Conservation (phyloP, 1,140 invertebrate species). For the Schlechtendalia chinensis region DNA sequence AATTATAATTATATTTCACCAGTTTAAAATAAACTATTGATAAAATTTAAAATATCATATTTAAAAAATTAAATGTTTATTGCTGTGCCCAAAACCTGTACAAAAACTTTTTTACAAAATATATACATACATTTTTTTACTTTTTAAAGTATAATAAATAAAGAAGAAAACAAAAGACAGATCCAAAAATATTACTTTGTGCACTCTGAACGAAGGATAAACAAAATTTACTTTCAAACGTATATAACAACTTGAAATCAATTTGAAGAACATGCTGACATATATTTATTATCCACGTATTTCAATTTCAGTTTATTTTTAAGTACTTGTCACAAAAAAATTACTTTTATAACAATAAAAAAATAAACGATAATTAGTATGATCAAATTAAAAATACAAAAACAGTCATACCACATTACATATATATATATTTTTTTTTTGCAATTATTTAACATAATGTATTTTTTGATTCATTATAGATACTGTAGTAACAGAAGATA, state of each 20-base stretch:
- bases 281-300: not conserved
- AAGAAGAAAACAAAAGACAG: not conserved
- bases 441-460: not conserved
- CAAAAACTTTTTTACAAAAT: too few relatives aligned
- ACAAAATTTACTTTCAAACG: not conserved
- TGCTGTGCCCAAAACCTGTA: too few relatives aligned
- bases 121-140: too few relatives aligned
- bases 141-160: not conserved
- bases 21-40: too few relatives aligned
- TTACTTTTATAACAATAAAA: constrained; percentile 33
- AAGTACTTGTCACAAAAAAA: not conserved
- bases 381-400: constrained; percentile 1
- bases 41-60: too few relatives aligned
- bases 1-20: too few relatives aligned
- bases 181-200: not conserved
- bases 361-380: constrained; percentile 21
- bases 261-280: not conserved
- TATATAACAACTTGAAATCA: constrained; percentile 2
- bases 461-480: not conserved
- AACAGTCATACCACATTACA: not conserved
- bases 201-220: not conserved
- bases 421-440: not conserved
- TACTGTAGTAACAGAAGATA: not conserved
- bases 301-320: constrained; percentile 25
- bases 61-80: too few relatives aligned